Base-by-base conservation (phyloP, 2,113 vertebrate species). In the Percopsis transmontana region DNA sequence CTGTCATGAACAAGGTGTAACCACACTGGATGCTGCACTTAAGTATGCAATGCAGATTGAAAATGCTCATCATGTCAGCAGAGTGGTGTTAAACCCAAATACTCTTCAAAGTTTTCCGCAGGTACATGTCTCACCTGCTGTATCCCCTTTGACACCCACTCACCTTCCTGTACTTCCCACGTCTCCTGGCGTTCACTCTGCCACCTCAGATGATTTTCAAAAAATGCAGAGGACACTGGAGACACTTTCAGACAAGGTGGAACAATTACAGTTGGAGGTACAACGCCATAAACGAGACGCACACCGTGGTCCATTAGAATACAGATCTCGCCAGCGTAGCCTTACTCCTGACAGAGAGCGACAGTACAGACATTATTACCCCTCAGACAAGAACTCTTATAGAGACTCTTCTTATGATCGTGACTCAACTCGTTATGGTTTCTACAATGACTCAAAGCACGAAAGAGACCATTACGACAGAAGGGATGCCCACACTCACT, bases 1-100 rank as follows among this genome's bases (percentile, higher is more conserved):
- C 57, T 20, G 58, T 59, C 58, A 59, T 59, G n/a, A 45, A 19
- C 58, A 45, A 61, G 57, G 39, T 44, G 15, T 42, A 41, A 42
- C 20, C 12, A 59, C 38, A 59, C 39, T 44, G n/a, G 38, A 20
- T 42, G 9, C 9, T 41, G 57, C 57, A 14, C 54, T 56, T 38
- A 23, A 56, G 54, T 54, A 21, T 54, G 52, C 21, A 21, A 10
- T 54, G 21, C 52, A 54, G 20, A 38, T 59, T 59, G 57, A 59
- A 11, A 40, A 41, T 20, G 57, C 18, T 20, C 19, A 42, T 44
- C 57, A 21, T 38, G 5, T 27, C 33, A 40, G 56, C n/a, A 38
- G 38, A 3, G 56, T 58, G 24, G 5, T 58, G 38, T 38, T 18
- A 18, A 38, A 27, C 56, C 56, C 12, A 39, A 24, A 54, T 20